A percentile compares a stretch with the other conserved stretches of the same genome.
phyloP scores from a whole-genome alignment of 92 coral and sea anemone species.

The Montipora capitata region DNA sequence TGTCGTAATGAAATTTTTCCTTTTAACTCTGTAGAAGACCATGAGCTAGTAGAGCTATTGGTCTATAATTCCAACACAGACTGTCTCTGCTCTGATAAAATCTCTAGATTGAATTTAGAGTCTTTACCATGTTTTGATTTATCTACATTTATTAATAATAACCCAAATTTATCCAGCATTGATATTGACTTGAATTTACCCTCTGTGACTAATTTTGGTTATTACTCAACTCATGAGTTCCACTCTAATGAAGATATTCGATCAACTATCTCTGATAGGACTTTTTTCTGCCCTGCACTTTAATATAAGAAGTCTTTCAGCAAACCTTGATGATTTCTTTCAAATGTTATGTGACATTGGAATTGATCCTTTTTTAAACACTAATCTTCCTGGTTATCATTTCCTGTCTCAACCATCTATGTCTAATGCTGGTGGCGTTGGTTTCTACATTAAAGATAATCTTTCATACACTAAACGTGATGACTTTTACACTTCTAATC shows the following conservation, averaged over 20 bases:
- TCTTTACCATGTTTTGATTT: conserved; percentile 47
- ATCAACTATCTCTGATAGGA: conserved; percentile 20
- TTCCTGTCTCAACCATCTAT: too few relatives aligned
- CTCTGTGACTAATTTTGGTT: conserved; percentile 49
- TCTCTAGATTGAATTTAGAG: conserved; percentile 15
- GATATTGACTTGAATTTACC: conserved; percentile 47
- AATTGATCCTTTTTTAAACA: too few relatives aligned
- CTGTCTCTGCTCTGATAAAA: conserved; percentile 57
- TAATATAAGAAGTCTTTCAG: neutral
- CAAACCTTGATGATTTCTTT: conserved; percentile 18
- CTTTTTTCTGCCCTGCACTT: conserved; percentile 50
- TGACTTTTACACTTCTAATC: too few relatives aligned
- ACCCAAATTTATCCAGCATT: conserved; percentile 25
- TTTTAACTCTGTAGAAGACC: conserved; percentile 27
- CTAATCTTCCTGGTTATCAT: too few relatives aligned
- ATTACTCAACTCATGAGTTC: neutral
- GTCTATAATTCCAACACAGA: conserved; percentile 61
- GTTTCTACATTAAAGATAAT: too few relatives aligned
- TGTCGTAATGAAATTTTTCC: conserved; percentile 48
- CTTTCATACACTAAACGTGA: too few relatives aligned
- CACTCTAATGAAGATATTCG: conserved; percentile 14
- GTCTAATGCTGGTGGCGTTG: too few relatives aligned
- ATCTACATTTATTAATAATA: conserved; percentile 38
- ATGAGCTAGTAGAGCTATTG: conserved; percentile 33
- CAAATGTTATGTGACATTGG: neutral